Conservation (phyloP, 2,888 invertebrate genomes). For the Chorisops tibialis region DNA sequence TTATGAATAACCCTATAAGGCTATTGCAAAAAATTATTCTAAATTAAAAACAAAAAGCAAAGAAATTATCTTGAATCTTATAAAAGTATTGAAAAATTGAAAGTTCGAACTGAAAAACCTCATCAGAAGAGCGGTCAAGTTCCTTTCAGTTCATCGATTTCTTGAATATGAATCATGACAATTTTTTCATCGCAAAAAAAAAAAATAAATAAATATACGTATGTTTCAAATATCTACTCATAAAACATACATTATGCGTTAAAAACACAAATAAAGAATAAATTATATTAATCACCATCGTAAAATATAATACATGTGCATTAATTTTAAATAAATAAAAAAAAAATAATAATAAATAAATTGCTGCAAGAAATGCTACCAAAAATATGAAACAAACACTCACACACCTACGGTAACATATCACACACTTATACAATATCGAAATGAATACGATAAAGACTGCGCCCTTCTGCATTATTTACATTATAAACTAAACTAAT, state of each 20-base stretch:
- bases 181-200: background rate
- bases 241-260: background rate
- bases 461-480: no score
- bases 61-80: background rate
- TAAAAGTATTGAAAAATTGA: background rate
- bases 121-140: background rate
- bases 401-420: background rate
- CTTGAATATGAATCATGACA: background rate
- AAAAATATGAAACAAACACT: conserved; percentile 12
- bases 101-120: conserved; percentile 9
- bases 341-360: background rate
- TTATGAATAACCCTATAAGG: conserved; percentile 1
- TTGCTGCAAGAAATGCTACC: conserved; percentile 8
- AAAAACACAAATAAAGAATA: background rate
- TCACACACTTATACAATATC: background rate
- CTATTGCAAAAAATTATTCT: conserved; percentile 17
- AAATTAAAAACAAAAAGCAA: background rate
- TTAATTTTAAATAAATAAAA: conserved; percentile 19
- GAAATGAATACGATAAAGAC: background rate
- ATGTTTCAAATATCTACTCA: background rate
- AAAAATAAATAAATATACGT: background rate
- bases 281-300: background rate
- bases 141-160: conserved; percentile 10
- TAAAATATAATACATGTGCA: conserved; percentile 27
- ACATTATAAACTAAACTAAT: no score